Base-by-base conservation (phyloP, 2,888 invertebrate genomes). In the Andrena trimmerana region DNA sequence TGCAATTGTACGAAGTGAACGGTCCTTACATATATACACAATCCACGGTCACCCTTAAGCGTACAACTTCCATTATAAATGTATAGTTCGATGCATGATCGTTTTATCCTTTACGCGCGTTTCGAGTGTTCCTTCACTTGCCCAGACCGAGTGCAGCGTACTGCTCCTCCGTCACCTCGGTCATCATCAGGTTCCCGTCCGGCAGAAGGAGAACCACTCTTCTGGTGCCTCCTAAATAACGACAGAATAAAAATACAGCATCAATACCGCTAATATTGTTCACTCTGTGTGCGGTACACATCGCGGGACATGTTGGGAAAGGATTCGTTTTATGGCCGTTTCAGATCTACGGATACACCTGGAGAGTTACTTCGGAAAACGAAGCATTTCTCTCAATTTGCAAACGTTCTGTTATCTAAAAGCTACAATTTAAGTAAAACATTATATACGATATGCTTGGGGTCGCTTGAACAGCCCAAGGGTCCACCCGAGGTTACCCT, bases 171-270 rank as follows among this genome's bases (percentile, higher is more conserved):
- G 97, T 97, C 83, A 98, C 96, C 94, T 98, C 97, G 6, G 98
- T 98, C 96, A 97, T 97, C 95, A 98, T 97, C 81, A 97, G 95
- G 91, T 97, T 97, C 84, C 98, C 98, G 93, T 98, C 97, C 8
- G 97, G 97, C 88, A 98, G 94, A 90, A 97, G 95, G n/a, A 98
- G 95, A 7, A 98, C 97, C 27, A 98, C 97, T 93, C 97, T 96
- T 90, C 97, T 95, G 27, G 97, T 97, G 76, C 97, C 97, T 93
- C 97, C 97, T 97, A n/a, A 57, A 13, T 10, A 52, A 52, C 4
- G 36, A 68, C 20, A 42, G 2, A 59, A 57, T 7, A 31, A 54
- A 52, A 29, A 24, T 31, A 50, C 24, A 54, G 36, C 60, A 31
- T 20, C 3, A 67, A 24, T 48, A 27, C 24, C 13, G 33, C 20